phyloP scores from a whole-genome alignment of 2,797 vertebrate genomes.

The Borostomias antarcticus region DNA sequence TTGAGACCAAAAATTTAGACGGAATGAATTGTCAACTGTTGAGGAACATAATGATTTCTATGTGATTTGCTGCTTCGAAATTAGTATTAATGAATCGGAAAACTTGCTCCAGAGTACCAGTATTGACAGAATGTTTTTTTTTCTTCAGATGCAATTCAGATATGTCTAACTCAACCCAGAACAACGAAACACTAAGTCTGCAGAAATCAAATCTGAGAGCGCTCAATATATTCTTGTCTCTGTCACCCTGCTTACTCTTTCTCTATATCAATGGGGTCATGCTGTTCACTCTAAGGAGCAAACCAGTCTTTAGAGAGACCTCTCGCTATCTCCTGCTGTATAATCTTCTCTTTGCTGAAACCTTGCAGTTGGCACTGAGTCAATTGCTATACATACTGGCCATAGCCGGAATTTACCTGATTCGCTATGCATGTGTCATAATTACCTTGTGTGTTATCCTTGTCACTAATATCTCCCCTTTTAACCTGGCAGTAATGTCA shows the following conservation, averaged over 20 bases:
- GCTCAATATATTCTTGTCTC: not conserved
- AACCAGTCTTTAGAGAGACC: constrained; percentile 52
- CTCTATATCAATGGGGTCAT: constrained; percentile 55
- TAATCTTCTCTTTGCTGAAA: constrained; percentile 61
- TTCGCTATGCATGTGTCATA: constrained; percentile 44
- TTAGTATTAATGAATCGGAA: too few relatives aligned
- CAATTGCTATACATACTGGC: constrained; percentile 38
- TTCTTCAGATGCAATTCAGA: not conserved
- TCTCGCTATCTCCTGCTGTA: constrained; percentile 57
- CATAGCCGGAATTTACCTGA: constrained; percentile 1
- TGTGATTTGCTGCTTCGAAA: not conserved
- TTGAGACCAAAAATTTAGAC: too few relatives aligned
- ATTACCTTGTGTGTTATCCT: constrained; percentile 23
- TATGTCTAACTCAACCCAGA: not conserved
- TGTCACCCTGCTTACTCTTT: constrained; percentile 37
- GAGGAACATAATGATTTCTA: not conserved
- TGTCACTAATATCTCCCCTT: constrained; percentile 42
- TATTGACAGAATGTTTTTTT: not conserved
- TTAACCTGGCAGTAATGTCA: constrained; percentile 71
- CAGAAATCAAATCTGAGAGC: not conserved
- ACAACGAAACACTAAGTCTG: not conserved
- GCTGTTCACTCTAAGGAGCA: constrained; percentile 56
- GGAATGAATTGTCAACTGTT: not conserved
- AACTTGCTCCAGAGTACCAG: too few relatives aligned
- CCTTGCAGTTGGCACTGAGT: constrained; percentile 36